Percentiles rank a stretch among this genome's conserved stretches.
Evolutionary conservation across 2,113 vertebrate species (phyloP).

Genomic region (Meleagris gallopavo): DNA sequence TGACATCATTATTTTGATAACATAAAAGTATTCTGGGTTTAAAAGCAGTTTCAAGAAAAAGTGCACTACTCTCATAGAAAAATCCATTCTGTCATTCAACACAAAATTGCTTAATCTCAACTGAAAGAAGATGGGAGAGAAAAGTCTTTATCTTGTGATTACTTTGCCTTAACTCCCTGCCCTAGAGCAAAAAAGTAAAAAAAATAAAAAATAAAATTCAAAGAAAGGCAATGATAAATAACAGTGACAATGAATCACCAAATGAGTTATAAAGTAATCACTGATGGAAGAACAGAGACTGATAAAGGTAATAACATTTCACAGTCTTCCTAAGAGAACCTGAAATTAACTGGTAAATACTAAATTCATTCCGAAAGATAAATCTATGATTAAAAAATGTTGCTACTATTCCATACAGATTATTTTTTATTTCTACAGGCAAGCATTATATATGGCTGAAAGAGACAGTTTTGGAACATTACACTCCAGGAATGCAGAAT

Average conservation of each 20-base stretch:
- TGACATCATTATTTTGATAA: conserved; percentile 11
- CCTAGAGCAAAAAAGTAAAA: neutral
- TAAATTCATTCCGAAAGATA: conserved; percentile 7
- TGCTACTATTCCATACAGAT: neutral
- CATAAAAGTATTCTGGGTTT: neutral
- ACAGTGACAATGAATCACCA: conserved; percentile 19
- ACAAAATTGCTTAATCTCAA: conserved; percentile 21
- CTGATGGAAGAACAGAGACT: conserved; percentile 14
- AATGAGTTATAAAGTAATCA: neutral
- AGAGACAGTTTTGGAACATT: conserved; percentile 11
- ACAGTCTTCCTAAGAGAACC: conserved; percentile 9
- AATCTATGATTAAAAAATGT: neutral
- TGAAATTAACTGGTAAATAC: conserved; percentile 54
- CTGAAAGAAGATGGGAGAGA: conserved; percentile 1
- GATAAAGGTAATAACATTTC: conserved; percentile 44
- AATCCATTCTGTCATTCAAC: neutral
- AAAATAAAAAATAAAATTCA: neutral
- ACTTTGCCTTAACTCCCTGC: conserved; percentile 4
- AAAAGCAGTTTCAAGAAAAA: neutral
- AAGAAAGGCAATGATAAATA: conserved; percentile 16
- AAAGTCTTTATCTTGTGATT: conserved; percentile 32
- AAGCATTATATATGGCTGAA: neutral
- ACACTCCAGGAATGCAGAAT: neutral
- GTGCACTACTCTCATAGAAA: neutral
- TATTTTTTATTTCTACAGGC: neutral